Evolutionary conservation across 2,113 vertebrate species (phyloP).

Genomic region (Nanorana parkeri): DNA sequence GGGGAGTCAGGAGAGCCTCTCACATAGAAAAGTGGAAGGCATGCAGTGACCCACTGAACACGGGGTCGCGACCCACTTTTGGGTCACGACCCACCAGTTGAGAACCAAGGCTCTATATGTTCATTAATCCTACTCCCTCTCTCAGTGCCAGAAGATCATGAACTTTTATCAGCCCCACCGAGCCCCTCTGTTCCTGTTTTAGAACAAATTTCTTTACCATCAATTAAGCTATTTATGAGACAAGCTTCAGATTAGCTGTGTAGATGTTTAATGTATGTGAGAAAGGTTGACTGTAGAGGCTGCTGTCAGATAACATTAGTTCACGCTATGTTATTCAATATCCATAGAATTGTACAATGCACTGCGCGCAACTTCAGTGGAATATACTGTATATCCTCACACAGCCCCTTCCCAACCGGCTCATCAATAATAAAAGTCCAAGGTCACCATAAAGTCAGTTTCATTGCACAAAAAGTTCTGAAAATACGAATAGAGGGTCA

Average conservation of each 20-base stretch:
- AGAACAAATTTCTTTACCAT: background rate
- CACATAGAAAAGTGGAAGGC: too few relatives aligned
- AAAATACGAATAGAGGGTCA: too few relatives aligned
- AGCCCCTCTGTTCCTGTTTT: background rate
- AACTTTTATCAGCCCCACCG: constrained; percentile 12
- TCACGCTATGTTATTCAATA: background rate
- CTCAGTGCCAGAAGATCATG: background rate
- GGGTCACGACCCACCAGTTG: too few relatives aligned
- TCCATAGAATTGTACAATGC: background rate
- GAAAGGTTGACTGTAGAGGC: background rate
- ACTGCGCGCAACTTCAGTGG: background rate
- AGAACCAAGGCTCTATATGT: too few relatives aligned
- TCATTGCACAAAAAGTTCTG: background rate
- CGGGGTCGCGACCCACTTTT: too few relatives aligned
- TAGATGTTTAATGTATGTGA: background rate
- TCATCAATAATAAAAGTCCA: background rate
- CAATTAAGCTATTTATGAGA: constrained; percentile 25
- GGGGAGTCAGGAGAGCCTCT: too few relatives aligned
- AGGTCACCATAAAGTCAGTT: background rate
- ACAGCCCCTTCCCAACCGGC: background rate
- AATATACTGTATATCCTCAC: background rate
- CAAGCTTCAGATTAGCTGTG: background rate
- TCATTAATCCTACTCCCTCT: too few relatives aligned
- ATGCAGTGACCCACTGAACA: too few relatives aligned
- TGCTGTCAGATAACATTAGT: background rate